Evolutionary conservation across 1,140 invertebrate species (phyloP).

Genomic region (Ctenoplectra terminalis): DNA sequence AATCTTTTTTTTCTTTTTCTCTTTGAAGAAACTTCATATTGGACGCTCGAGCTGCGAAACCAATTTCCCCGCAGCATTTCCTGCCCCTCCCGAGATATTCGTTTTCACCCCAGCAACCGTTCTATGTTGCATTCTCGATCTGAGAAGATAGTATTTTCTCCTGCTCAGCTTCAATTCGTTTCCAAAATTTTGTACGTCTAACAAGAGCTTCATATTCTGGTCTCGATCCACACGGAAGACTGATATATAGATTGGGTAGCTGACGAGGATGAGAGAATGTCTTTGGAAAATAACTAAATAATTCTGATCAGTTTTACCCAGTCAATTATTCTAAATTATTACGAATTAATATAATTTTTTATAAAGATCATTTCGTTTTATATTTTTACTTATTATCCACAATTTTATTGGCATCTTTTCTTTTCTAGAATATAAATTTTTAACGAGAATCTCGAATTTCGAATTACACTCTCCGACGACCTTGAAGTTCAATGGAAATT

Average conservation of each 20-base stretch:
- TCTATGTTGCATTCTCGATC: neutral
- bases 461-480: neutral
- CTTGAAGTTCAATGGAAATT: constrained; percentile 14
- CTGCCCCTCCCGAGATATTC: neutral
- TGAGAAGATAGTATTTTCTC: neutral
- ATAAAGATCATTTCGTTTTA: too few relatives aligned
- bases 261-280: neutral
- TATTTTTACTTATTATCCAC: too few relatives aligned
- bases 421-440: neutral
- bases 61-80: neutral
- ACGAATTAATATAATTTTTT: too few relatives aligned
- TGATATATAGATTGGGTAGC: neutral
- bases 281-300: neutral
- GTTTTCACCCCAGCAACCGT: neutral
- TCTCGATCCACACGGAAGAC: neutral
- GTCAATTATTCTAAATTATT: too few relatives aligned
- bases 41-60: neutral
- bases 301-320: neutral
- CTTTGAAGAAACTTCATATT: neutral
- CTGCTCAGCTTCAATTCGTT: neutral
- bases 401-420: neutral
- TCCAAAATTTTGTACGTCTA: neutral
- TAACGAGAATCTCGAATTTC: neutral
- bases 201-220: neutral
- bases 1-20: too few relatives aligned